Evolutionary conservation across 1,140 invertebrate species (phyloP), one percentile per base, ranked within the genome.

Genomic region (Lordiphosa mommai): DNA sequence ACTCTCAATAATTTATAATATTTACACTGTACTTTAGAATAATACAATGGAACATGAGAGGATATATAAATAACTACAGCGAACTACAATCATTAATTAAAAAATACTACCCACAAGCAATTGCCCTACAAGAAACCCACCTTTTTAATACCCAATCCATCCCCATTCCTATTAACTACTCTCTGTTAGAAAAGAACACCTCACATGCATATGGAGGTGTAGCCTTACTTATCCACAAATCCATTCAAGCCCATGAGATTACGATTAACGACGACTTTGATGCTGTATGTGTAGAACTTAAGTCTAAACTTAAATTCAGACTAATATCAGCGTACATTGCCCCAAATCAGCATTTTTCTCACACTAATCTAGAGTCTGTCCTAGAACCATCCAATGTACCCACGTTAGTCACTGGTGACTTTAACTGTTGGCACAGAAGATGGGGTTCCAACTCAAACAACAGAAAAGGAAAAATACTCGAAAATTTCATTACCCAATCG

Each of bases 401-500:
- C 17, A 17, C 17, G 17, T 2, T 17, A 2, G 17, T 17, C 17
- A 17, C 17, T 17, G 17, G 33, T 20, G 43, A 53, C 44, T 48
- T 49, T 37, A 30, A 47, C 20, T 20, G 50, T 8, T 61, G 44
- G 37, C 51, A 56, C 17, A 32, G 41, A 43, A 61, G n/a, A 29
- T 53, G 49, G 49, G 50, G 51, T n/a, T 61, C 43, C 27, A 38
- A 33, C 2, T n/a, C 9, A 7, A 48, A 43, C 12, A 55, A 57
- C 33, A 6, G 12, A 5, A 50, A 32, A 27, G 52, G 40, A 5
- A 61, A 48, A 53, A 53, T 20, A 13, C 2, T 57, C 17, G 29
- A 37, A 3, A 57, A 40, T 37, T 57, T 32, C 10, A 58, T 51
- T n/a, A 50, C 52, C 5, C 41, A 56, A 38, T 57, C 53, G 2